phyloP scores from a whole-genome alignment of 30 jellyfish, hydroid and myxozoan species.

The Hydractinia symbiolongicarpus region DNA sequence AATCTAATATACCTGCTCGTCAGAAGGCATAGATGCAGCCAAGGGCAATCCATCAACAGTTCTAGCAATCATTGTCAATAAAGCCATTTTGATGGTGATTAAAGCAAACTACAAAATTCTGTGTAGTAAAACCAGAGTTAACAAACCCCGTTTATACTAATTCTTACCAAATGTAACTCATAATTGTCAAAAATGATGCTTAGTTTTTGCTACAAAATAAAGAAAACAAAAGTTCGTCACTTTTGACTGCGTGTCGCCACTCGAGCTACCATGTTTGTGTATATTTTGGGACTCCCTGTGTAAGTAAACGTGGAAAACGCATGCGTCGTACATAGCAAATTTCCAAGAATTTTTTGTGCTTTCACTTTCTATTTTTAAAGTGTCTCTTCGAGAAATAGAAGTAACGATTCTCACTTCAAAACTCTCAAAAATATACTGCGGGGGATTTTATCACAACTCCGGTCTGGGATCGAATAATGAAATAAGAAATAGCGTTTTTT shows the following conservation, averaged over 20 bases:
- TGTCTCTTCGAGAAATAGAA: no score
- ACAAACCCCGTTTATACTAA: background rate
- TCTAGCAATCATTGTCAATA: constrained; percentile 88
- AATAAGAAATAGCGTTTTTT: no score
- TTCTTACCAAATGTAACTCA: background rate
- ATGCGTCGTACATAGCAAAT: background rate
- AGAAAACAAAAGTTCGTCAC: background rate
- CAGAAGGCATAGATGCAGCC: constrained; percentile 96
- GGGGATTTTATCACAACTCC: no score
- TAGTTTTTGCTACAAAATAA: background rate
- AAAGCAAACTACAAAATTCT: background rate
- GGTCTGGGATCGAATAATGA: no score
- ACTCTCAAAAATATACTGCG: no score
- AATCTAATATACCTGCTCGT: constrained; percentile 67
- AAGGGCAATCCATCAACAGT: constrained; percentile 92
- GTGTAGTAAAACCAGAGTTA: background rate
- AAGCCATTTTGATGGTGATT: constrained; percentile 45
- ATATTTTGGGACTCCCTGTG: background rate
- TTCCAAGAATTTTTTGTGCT: no score
- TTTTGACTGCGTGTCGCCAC: background rate
- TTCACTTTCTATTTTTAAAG: no score
- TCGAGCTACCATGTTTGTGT: constrained; percentile 29
- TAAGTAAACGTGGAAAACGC: constrained; percentile 36
- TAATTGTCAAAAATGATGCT: background rate
- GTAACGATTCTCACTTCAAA: no score